A percentile compares a stretch with the other conserved stretches of the same genome.
Conservation (phyloP, 2,888 invertebrate genomes). For the Diplolepis rosae region DNA sequence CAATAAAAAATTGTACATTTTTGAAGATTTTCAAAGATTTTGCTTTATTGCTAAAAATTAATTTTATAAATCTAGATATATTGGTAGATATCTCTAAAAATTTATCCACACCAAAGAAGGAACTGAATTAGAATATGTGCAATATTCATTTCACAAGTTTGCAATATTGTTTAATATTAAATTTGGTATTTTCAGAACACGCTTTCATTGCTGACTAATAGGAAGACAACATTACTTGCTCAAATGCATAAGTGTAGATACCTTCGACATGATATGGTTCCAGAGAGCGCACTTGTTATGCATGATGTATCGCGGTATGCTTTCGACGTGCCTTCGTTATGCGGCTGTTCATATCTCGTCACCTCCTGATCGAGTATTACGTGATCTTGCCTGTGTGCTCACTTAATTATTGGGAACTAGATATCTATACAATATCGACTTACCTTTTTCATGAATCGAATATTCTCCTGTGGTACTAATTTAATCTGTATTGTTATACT, state of each 20-base stretch:
- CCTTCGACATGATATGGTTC: conserved; percentile 56
- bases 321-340: conserved; percentile 70
- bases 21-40: neutral
- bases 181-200: conserved; percentile 18
- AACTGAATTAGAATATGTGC: too few relatives aligned
- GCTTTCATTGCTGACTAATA: conserved; percentile 30
- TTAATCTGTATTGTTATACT: neutral
- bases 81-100: neutral
- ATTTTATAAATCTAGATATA: neutral
- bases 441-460: conserved; percentile 11
- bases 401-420: conserved; percentile 19
- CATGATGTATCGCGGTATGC: conserved; percentile 66
- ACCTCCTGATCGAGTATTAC: conserved; percentile 43
- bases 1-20: neutral
- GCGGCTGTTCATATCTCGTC: conserved; percentile 60
- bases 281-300: conserved; percentile 64
- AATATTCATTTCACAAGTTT: neutral
- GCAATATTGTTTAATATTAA: neutral
- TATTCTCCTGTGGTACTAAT: neutral
- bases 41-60: neutral
- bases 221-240: conserved; percentile 32
- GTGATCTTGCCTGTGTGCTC: conserved; percentile 24
- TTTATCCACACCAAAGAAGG: too few relatives aligned
- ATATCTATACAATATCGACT: neutral
- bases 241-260: conserved; percentile 46